Conservation (phyloP, 2,797 vertebrate genomes). For the Sciurus carolinensis region DNA sequence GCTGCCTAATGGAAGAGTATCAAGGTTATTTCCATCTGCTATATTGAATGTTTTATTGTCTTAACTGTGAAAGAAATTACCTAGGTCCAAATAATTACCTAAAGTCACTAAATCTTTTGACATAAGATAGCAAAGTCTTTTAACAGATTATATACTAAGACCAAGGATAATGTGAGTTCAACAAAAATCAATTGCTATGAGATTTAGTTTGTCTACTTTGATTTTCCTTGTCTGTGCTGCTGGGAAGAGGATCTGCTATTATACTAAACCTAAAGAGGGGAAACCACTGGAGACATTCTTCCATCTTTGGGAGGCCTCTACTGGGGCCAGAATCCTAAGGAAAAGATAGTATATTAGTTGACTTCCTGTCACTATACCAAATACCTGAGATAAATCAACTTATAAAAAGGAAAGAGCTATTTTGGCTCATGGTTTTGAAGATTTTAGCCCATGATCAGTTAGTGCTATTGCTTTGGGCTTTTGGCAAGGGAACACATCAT, state of each 20-base stretch:
- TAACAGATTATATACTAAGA: conserved; percentile 35
- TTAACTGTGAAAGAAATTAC: conserved; percentile 50
- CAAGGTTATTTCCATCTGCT: conserved; percentile 64
- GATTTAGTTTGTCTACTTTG: background rate
- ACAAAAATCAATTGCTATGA: conserved; percentile 44
- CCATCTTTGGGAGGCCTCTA: background rate
- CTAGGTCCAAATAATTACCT: conserved; percentile 31
- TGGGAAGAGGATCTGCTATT: background rate
- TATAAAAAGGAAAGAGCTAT: background rate
- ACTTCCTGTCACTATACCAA: too few species aligned
- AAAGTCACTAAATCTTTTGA: conserved; percentile 34
- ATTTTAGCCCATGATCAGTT: background rate
- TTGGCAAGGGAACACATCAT: background rate
- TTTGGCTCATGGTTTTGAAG: background rate
- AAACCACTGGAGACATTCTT: background rate
- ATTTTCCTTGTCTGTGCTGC: conserved; percentile 33
- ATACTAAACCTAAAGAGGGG: background rate
- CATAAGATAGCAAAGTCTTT: conserved; percentile 61
- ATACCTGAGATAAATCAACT: background rate
- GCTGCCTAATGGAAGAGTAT: conserved; percentile 38
- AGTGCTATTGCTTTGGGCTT: background rate
- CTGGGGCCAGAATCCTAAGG: background rate
- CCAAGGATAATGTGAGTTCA: conserved; percentile 34
- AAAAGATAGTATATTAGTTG: background rate
- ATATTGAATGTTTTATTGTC: conserved; percentile 63